These are phyloP conservation scores for Osmerus eperlanus DNA, from an alignment of 2,113 vertebrate species.

Conservation along the genomic window DNA sequence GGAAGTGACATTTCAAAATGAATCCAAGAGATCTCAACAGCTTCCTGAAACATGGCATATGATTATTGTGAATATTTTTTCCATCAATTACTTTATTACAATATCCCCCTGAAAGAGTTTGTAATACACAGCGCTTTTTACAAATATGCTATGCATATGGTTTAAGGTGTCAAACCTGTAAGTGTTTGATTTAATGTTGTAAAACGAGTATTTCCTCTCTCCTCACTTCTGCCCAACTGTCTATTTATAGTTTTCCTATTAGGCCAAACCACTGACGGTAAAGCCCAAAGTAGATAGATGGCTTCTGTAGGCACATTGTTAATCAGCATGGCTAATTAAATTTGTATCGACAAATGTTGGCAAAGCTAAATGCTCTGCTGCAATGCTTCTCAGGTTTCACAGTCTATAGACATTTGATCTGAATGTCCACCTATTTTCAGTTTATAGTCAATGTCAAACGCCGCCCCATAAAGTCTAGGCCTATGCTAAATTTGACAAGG, in stretches of 20 bases:
- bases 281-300: not conserved
- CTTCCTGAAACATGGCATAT: not conserved
- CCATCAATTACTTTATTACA: not conserved
- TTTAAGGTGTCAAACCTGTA: not conserved
- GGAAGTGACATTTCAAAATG: slow-evolving; percentile 57
- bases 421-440: slow-evolving; percentile 8
- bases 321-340: not conserved
- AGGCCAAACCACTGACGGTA: not conserved
- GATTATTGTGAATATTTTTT: not conserved
- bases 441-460: not conserved
- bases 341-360: not conserved
- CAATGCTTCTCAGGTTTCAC: slow-evolving; percentile 6
- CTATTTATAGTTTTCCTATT: not conserved
- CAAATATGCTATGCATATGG: not conserved
- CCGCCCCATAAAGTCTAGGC: not conserved
- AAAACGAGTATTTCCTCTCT: not conserved
- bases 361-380: not conserved
- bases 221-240: not conserved
- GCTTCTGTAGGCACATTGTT: not conserved
- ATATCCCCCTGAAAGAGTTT: not conserved
- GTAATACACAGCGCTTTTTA: not conserved
- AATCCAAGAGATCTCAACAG: slow-evolving; percentile 17
- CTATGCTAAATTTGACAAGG: not conserved
- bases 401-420: slow-evolving; percentile 7
- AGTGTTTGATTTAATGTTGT: not conserved